Evolutionary conservation across 1,140 invertebrate genomes (phyloP), one percentile per base, ranked within the genome.

Genomic region (Eriosoma lanigerum): DNA sequence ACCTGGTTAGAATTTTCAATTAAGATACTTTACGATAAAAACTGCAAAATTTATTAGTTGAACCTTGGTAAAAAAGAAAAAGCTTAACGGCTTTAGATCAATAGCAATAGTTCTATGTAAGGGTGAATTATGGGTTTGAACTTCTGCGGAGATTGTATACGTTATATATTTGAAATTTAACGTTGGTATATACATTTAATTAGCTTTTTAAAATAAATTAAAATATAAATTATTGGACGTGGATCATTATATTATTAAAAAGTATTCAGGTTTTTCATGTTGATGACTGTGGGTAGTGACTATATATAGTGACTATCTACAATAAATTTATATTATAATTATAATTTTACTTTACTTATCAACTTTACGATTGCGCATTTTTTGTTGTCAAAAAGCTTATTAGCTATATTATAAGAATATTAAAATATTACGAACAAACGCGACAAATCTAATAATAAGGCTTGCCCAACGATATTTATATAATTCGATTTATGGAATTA

Each of bases 1-100:
- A 13, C 44, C 38, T 46, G 38, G 64, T 68, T 68, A 46, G 64
- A 68, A 68, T 46, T 24, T 68, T 24, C 38, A 68, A 48, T 68
- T 68, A 68, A 68, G 44, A 24, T 52, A 13, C 17, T 72, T 72
- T 6, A 52, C 68, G 44, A 52, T 32, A 52, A 72, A 50, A 17
- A 72, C 48, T 5, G 17, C 26, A 52, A 13, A 62, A 29, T 19
- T 29, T 62, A 29, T 32, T 52, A 29, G 48, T 72, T 24, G 26
- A 29, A 29, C 44, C 48, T 29, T 8, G 29, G 15, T 72, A 72
- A 72, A 38, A 38, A 38, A 38, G 8, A 38, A 38, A 52, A 52
- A 52, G 8, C 68, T 26, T 72, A 52, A 72, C 24, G 8, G 2
- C 48, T 32, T 72, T 52, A 4, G 50, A 72, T 72, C 46, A 50